Conservation (phyloP, 2,113 vertebrate genomes). For the Cololabis saira region DNA sequence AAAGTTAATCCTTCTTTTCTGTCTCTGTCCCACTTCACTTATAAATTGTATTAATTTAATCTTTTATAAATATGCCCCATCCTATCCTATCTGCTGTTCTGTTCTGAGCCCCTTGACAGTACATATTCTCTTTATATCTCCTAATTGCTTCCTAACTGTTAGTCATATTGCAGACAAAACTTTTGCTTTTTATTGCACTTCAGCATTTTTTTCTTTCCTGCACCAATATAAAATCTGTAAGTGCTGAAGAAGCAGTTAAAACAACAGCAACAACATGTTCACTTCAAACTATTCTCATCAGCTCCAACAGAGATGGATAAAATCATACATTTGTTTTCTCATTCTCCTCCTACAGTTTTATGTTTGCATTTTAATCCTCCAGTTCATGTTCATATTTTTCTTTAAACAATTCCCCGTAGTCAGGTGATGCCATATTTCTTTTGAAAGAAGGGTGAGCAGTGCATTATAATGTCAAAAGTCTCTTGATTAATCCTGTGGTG, state of each 20-base stretch:
- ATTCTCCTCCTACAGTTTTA: conserved; percentile 45
- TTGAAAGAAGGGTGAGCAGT: conserved; percentile 29
- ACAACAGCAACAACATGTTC: conserved; percentile 55
- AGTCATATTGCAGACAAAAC: conserved; percentile 62
- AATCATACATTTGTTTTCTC: conserved; percentile 23
- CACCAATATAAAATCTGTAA: conserved; percentile 52
- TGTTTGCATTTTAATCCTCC: conserved; percentile 43
- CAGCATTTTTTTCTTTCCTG: conserved; percentile 68
- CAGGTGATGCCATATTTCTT: conserved; percentile 14
- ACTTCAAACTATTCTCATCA: conserved; percentile 37
- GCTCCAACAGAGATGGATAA: conserved; percentile 28
- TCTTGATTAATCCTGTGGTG: neutral
- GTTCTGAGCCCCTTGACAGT: conserved; percentile 34
- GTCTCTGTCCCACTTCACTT: conserved; percentile 21
- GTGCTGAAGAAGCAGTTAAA: conserved; percentile 68
- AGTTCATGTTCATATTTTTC: conserved; percentile 27
- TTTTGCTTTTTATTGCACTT: conserved; percentile 66
- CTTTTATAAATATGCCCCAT: conserved; percentile 56
- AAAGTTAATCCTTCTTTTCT: conserved; percentile 54
- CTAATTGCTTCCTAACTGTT: conserved; percentile 63
- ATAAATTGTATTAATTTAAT: conserved; percentile 39
- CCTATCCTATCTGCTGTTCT: conserved; percentile 27
- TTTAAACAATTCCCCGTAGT: conserved; percentile 23
- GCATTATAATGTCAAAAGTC: conserved; percentile 56
- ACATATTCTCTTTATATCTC: conserved; percentile 63